Conservation (phyloP, 1,140 invertebrate species). For the Trypoxylus dichotomus region DNA sequence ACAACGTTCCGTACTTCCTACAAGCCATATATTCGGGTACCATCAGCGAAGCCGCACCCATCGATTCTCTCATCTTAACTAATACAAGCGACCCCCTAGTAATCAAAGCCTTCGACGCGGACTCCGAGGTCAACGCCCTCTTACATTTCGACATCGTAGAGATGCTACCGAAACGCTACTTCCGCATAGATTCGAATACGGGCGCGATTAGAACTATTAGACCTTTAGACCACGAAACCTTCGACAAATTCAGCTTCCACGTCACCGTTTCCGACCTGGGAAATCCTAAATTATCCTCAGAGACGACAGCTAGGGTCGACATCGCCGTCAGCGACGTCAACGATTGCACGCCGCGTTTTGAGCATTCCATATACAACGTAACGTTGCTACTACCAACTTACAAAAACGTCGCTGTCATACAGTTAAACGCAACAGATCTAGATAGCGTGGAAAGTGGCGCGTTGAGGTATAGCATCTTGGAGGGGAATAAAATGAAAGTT, state of each 20-base stretch:
- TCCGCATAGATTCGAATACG: slow-evolving; percentile 85
- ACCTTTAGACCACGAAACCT: slow-evolving; percentile 80
- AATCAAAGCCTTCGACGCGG: slow-evolving; percentile 75
- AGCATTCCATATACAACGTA: slow-evolving; percentile 69
- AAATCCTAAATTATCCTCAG: slow-evolving; percentile 76
- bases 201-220: slow-evolving; percentile 81
- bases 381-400: slow-evolving; percentile 81
- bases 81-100: slow-evolving; percentile 73
- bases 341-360: slow-evolving; percentile 81
- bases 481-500: slow-evolving; percentile 76
- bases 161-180: slow-evolving; percentile 69
- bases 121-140: slow-evolving; percentile 80
- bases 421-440: slow-evolving; percentile 72
- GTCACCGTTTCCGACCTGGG: slow-evolving; percentile 80
- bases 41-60: slow-evolving; percentile 71
- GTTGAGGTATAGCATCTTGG: slow-evolving; percentile 79
- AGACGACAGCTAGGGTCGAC: slow-evolving; percentile 69
- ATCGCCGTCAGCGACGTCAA: slow-evolving; percentile 85
- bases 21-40: slow-evolving; percentile 68
- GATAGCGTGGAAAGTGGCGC: slow-evolving; percentile 64
- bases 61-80: slow-evolving; percentile 72
- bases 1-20: slow-evolving; percentile 81
- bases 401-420: slow-evolving; percentile 68
- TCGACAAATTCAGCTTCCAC: slow-evolving; percentile 53
- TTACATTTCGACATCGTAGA: slow-evolving; percentile 86